These are phyloP conservation scores for Piaya cayana DNA, from an alignment of 2,113 vertebrate species.

Conservation along the genomic window DNA sequence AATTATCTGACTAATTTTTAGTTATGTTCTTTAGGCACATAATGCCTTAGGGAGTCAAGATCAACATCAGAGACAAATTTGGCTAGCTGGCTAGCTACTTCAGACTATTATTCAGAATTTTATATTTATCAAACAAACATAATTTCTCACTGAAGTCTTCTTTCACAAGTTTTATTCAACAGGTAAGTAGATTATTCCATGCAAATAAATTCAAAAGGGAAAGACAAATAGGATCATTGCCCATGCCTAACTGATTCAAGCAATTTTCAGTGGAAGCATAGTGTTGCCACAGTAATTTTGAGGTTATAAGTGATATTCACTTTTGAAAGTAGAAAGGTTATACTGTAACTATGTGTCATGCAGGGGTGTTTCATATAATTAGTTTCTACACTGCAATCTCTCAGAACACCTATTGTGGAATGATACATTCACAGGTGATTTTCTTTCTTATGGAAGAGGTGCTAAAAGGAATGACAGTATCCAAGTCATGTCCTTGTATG, in stretches of 20 bases:
- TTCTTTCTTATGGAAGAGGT: not conserved
- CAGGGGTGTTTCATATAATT: not conserved
- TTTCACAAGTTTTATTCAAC: not conserved
- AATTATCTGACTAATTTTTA: not conserved
- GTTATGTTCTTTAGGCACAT: not conserved
- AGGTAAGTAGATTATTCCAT: not conserved
- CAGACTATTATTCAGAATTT: not conserved
- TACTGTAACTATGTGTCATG: not conserved
- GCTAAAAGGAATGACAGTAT: not conserved
- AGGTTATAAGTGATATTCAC: not conserved
- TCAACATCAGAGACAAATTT: not conserved
- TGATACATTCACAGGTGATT: not conserved
- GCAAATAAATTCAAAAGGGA: not conserved
- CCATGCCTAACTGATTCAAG: not conserved
- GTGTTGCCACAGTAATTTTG: not conserved
- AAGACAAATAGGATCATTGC: not conserved
- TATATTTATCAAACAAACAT: not conserved
- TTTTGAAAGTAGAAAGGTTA: not conserved
- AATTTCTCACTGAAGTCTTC: not conserved
- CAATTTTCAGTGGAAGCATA: not conserved
- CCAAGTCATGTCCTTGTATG: not conserved
- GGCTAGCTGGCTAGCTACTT: not conserved
- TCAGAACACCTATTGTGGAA: not conserved
- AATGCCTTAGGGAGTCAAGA: not conserved
- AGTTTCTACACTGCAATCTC: not conserved